Evolutionary conservation across 2,888 invertebrate species (phyloP).

Genomic region (Zootermopsis nevadensis): DNA sequence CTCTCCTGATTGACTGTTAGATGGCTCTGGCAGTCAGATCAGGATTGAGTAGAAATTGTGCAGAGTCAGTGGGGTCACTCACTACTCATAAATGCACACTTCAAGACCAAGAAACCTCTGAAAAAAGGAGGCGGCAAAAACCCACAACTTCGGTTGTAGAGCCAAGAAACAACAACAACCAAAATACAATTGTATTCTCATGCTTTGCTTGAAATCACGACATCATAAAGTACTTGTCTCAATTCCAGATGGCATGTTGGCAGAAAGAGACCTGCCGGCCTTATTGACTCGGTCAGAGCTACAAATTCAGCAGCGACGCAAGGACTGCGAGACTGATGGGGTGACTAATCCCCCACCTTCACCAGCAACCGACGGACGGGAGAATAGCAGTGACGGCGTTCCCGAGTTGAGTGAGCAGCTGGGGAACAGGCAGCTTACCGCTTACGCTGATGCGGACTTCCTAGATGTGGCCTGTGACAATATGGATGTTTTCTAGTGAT

Average conservation of each 20-base stretch:
- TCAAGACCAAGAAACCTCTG: no score
- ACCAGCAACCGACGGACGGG: constrained; percentile 78
- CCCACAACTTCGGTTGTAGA: no score
- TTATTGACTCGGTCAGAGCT: constrained; percentile 73
- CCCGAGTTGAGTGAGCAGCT: constrained; percentile 27
- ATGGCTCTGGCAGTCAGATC: no score
- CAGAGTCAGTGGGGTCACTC: no score
- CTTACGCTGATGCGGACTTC: constrained; percentile 71
- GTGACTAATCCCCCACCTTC: constrained; percentile 83
- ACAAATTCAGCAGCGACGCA: constrained; percentile 67
- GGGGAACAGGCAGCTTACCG: constrained; percentile 13
- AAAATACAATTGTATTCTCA: background rate
- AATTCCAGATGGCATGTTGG: constrained; percentile 48
- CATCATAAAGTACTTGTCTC: no score
- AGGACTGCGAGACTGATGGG: constrained; percentile 62
- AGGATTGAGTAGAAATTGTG: no score
- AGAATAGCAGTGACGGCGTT: constrained; percentile 70
- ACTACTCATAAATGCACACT: no score
- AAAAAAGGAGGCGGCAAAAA: no score
- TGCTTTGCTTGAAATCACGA: background rate
- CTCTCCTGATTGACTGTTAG: no score
- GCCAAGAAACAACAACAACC: no score
- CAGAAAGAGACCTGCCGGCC: constrained; percentile 69
- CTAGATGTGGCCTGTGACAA: constrained; percentile 77
- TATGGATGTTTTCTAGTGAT: constrained; percentile 76